Evolutionary conservation across 2,888 invertebrate species (phyloP), one percentile per base, ranked within the genome.

Genomic region (Thymelicus acteon): DNA sequence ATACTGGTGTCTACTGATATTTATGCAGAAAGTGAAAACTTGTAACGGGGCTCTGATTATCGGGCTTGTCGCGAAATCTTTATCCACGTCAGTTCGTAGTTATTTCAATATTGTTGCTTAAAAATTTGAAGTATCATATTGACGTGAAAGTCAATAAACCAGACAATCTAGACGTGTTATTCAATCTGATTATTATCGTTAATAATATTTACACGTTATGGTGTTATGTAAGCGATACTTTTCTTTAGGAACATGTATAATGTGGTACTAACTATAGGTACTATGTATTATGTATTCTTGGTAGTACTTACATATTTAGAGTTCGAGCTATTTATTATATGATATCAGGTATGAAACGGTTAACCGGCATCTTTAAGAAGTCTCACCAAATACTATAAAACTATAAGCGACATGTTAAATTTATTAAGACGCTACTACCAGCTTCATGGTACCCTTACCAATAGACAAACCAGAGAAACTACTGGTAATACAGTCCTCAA

Each of bases 1-100:
- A 62, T 61, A 62, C 68, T 62, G 31, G 67, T 68, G 61, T 68
- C 68, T 57, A 49, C 68, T 44, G 61, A 67, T 67, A 67, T 68
- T 68, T 68, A 68, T 68, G 68, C 68, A 68, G 68, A 68, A 68
- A 68, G 68, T 68, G 62, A 68, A 67, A 68, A 57, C 68, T 62
- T 57, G 68, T 57, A 68, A 54, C 68, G 68, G 54, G n/a, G 31
- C 67, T 44, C 57, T 61, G 61, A 61, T 61, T 61, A 52, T 61
- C 52, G 67, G 44, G 61, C 52, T 39, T 61, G 52, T 24, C 61
- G 52, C 61, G 61, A 68, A 44, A 68, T 68, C 61, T 60, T 60
- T 65, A 54, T 44, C 15, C 44, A 24, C 58, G 58, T 37, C n/a
- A 7, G 37, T 58, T 37, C 5, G 54, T 19, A 24, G 54, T 24